Evolutionary conservation across 2,888 invertebrate species (phyloP), one percentile per base, ranked within the genome.

Genomic region (Salticus scenicus): DNA sequence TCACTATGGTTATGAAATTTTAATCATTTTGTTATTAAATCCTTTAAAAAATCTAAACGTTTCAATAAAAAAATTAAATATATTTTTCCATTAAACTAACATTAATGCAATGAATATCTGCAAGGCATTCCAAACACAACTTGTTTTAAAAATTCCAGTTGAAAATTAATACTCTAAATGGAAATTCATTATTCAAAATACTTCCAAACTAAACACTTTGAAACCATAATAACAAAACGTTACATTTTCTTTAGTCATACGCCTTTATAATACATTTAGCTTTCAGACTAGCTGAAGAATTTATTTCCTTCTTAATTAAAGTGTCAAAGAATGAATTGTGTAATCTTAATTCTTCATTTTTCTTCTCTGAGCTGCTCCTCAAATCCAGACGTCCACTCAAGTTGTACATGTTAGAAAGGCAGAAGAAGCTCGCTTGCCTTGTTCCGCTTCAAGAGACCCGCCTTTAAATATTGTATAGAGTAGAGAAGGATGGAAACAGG

Each of bases 391-490:
- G n/a, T 78, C 86, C n/a, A 82, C 82, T 41, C 82, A 86, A 66
- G 83, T 83, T 31, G 88, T 88, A 10, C 82, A 88, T 30, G 87
- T 86, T 31, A 74, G 91, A 87, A 91, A 91, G 87, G 90, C 90
- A 27, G 89, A 91, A 4, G 90, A 90, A 42, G 94, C 97, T 47
- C 95, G 95, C 90, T 91, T 98, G 88, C 95, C 96, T 0, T 98
- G 98, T 90, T 94, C 95, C 90, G 95, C 95, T 0, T 94, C 95
- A 88, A 96, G 96, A 27, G 93, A 94, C 84, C 96, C 96, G 0
- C 92, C 93, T 51, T 95, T 97, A 12, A 92, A 93, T n/a, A 93
- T 97, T 85, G 93, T 94, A 69, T 98, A 98, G 98, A 94, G 94
- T 87, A 96, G 96, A 91, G 96, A 97, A 91, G 96, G 97, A 66